These are phyloP conservation scores for Aythya baeri DNA, from an alignment of 2,113 vertebrate genomes.

Conservation along the genomic window DNA sequence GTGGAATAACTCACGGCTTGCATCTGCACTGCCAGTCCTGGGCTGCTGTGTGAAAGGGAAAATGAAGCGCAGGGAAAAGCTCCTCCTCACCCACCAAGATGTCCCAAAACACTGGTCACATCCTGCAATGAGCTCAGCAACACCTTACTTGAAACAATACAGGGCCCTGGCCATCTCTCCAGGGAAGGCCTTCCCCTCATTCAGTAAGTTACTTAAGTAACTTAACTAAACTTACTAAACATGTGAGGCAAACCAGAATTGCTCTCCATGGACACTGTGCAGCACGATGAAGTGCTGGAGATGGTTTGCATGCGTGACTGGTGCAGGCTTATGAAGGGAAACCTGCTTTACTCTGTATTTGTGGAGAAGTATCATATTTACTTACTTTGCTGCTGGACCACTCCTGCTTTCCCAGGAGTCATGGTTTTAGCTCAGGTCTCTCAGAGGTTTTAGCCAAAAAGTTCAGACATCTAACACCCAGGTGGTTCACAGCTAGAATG, in stretches of 20 bases:
- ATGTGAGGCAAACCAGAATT: not conserved
- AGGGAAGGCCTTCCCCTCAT: not conserved
- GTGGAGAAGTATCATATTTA: not conserved
- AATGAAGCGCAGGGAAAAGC: not conserved
- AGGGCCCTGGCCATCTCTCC: not conserved
- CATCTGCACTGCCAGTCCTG: not conserved
- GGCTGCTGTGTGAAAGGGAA: not conserved
- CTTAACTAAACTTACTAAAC: not conserved
- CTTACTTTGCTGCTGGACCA: not conserved
- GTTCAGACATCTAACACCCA: not conserved
- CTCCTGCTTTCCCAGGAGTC: not conserved
- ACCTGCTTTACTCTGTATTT: not conserved
- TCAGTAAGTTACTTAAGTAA: not conserved
- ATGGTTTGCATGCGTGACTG: not conserved
- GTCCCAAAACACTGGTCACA: not conserved
- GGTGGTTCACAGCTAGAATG: not conserved
- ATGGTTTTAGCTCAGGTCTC: not conserved
- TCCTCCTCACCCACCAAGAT: not conserved
- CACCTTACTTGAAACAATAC: not conserved
- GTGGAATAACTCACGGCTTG: not conserved
- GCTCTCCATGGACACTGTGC: not conserved
- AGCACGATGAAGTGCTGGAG: not conserved
- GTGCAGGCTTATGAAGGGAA: not conserved
- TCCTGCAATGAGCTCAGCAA: not conserved
- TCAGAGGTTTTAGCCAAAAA: not conserved